phyloP scores from a whole-genome alignment of 2,797 vertebrate species.

The Adelosebastes latens region DNA sequence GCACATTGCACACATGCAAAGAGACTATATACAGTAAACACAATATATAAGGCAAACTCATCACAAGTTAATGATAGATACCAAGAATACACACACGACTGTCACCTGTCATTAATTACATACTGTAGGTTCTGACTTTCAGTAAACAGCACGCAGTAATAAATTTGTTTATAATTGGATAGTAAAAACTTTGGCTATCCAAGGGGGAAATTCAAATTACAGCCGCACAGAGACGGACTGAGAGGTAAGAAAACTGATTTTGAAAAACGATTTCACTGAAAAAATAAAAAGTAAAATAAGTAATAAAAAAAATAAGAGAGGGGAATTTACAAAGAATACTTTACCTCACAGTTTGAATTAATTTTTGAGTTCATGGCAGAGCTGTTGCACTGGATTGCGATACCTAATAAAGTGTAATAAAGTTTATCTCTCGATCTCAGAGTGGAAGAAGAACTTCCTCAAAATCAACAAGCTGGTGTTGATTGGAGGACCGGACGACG shows the following conservation, averaged over 20 bases:
- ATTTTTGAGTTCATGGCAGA: neutral
- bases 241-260: too few species aligned
- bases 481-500: constrained; percentile 91
- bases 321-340: neutral
- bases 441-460: constrained; percentile 92
- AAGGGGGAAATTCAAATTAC: too few species aligned
- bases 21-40: neutral
- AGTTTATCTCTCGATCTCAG: constrained; percentile 63
- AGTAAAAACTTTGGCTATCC: neutral
- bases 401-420: neutral
- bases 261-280: too few species aligned
- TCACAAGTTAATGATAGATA: neutral
- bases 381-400: neutral
- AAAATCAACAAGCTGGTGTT: constrained; percentile 88
- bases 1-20: neutral
- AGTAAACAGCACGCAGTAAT: neutral
- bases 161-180: neutral
- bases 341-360: neutral
- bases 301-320: fast-evolving
- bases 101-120: neutral
- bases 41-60: neutral
- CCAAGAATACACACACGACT: neutral
- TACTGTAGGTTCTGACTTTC: neutral
- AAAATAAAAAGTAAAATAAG: neutral
- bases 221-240: too few species aligned